Conservation (phyloP, 2,797 vertebrate species). For the Staurois parvus region DNA sequence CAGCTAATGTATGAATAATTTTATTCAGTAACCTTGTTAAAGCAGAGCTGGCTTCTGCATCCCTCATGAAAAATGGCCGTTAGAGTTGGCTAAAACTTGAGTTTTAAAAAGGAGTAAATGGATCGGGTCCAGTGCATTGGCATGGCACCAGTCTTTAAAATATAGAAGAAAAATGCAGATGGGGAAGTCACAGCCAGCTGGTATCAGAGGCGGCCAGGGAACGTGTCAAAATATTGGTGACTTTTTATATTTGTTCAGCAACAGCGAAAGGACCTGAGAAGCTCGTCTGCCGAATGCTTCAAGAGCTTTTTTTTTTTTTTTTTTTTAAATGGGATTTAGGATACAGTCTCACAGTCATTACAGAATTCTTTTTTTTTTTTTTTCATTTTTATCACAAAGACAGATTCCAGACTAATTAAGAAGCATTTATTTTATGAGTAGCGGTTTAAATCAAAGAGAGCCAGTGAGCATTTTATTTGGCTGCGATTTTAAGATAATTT, state of each 20-base stretch:
- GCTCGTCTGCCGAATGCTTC: conserved; percentile 79
- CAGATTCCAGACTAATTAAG: too few relatives aligned
- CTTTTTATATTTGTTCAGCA: conserved; percentile 84
- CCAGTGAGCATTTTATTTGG: too few relatives aligned
- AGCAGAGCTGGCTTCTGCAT: conserved; percentile 76
- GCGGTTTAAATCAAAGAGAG: too few relatives aligned
- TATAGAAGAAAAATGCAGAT: conserved; percentile 83
- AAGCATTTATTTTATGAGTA: too few relatives aligned
- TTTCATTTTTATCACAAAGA: too few relatives aligned
- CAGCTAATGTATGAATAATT: conserved; percentile 62
- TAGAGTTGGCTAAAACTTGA: conserved; percentile 79
- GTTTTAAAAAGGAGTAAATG: conserved; percentile 84
- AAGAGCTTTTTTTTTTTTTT: not conserved
- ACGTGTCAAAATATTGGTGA: conserved; percentile 88
- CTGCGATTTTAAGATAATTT: too few relatives aligned
- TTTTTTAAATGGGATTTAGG: too few relatives aligned
- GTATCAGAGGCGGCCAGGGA: conserved; percentile 86
- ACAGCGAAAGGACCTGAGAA: conserved; percentile 79
- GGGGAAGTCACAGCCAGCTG: conserved; percentile 92
- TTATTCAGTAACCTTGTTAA: conserved; percentile 69
- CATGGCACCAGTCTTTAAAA: conserved; percentile 90
- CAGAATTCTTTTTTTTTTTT: too few relatives aligned
- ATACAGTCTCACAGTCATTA: too few relatives aligned
- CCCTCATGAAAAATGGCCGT: conserved; percentile 77
- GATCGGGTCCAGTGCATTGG: conserved; percentile 91